phyloP scores from a whole-genome alignment of 2,888 invertebrate species.

The Cerceris ruficornis region DNA sequence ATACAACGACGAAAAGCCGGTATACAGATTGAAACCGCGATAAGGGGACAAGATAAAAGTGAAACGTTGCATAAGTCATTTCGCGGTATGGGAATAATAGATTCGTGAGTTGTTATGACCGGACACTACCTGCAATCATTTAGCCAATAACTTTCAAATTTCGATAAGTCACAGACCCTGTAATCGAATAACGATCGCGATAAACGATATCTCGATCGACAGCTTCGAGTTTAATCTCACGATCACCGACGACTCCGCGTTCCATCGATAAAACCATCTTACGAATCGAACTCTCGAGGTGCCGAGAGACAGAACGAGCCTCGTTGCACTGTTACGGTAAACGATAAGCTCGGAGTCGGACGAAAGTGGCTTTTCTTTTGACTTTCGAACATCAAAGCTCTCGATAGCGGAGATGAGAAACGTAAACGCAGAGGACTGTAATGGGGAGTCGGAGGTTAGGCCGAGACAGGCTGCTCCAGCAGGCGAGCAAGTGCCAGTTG shows the following conservation, averaged over 20 bases:
- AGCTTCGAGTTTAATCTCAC: too few species aligned
- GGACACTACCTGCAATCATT: neutral
- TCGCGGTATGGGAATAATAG: neutral
- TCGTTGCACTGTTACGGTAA: neutral
- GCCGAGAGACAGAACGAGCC: neutral
- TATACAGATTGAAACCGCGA: constrained; percentile 7
- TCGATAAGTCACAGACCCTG: too few species aligned
- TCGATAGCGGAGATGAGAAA: constrained; percentile 41
- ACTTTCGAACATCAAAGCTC: constrained; percentile 38
- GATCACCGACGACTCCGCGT: too few species aligned
- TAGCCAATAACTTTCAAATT: too few species aligned
- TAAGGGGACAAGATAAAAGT: constrained; percentile 22
- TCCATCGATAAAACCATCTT: too few species aligned
- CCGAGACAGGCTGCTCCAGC: constrained; percentile 55
- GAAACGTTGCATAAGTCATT: constrained; percentile 21
- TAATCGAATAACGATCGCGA: too few species aligned
- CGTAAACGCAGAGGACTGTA: too few species aligned
- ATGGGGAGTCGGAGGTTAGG: constrained; percentile 46
- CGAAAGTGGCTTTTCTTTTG: neutral
- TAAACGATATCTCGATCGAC: too few species aligned
- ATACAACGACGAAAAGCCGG: neutral
- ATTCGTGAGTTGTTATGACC: neutral
- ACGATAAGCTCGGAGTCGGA: neutral
- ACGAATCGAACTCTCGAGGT: too few species aligned
- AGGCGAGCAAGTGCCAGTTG: constrained; percentile 75